These are phyloP conservation scores for Ornithoptera alexandrae DNA, from an alignment of 2,888 invertebrate species.

Conservation along the genomic window DNA sequence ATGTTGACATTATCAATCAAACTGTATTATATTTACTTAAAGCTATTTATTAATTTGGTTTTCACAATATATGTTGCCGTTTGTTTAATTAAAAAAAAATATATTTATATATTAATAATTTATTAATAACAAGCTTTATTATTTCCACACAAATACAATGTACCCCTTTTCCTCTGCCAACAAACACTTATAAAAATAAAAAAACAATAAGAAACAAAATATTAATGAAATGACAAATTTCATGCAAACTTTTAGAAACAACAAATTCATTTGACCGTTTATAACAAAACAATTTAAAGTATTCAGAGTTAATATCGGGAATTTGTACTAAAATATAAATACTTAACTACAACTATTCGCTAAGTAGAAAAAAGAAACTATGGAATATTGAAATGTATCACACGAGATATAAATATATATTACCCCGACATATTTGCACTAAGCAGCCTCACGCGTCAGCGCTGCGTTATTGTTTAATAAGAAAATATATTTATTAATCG, in stretches of 20 bases:
- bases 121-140: conserved; percentile 4
- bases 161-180: not conserved
- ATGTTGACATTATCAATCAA: conserved; percentile 2
- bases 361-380: conserved; percentile 9
- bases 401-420: conserved; percentile 17
- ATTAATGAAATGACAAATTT: not conserved
- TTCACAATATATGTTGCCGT: conserved; percentile 14
- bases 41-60: conserved; percentile 27
- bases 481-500: conserved; percentile 21
- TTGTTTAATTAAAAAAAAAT: conserved; percentile 3
- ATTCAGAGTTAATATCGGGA: not conserved
- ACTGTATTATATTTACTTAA: conserved; percentile 19
- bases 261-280: no score
- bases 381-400: not conserved
- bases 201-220: conserved; percentile 1
- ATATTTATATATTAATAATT: not conserved
- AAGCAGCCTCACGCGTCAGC: not conserved
- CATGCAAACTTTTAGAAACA: not conserved
- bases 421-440: not conserved
- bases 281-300: no score
- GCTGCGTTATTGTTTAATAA: conserved; percentile 1
- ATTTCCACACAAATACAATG: not conserved
- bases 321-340: conserved; percentile 31
- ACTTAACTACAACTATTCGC: conserved; percentile 11
- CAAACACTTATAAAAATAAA: not conserved